Conservation (phyloP, 2,888 invertebrate species). For the Andrena flavipes region DNA sequence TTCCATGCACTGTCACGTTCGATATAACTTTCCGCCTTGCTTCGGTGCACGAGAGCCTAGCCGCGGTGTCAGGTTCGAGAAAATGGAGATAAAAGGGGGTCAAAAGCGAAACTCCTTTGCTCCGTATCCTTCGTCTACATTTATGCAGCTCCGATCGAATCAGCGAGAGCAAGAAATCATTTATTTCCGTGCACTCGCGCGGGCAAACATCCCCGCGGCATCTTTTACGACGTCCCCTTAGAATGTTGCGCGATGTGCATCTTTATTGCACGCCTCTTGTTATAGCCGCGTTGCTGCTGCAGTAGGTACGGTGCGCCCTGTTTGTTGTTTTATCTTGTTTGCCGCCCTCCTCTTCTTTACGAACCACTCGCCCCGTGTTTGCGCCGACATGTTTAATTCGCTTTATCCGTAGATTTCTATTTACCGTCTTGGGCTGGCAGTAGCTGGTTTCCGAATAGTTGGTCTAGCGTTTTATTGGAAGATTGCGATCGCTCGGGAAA, state of each 20-base stretch:
- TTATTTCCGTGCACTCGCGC: too few relatives aligned
- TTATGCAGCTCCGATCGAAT: too few relatives aligned
- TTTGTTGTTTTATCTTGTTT: slow-evolving; percentile 17
- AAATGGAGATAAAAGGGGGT: too few relatives aligned
- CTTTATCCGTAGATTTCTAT: not conserved
- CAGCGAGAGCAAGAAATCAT: too few relatives aligned
- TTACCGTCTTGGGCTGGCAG: not conserved
- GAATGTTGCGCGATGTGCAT: not conserved
- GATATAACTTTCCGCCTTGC: too few relatives aligned
- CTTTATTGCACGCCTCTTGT: not conserved
- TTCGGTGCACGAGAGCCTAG: too few relatives aligned
- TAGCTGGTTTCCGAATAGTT: not conserved
- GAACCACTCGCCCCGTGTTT: slow-evolving; percentile 17
- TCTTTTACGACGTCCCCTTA: not conserved
- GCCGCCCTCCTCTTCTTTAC: not conserved
- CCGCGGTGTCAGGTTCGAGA: too few relatives aligned
- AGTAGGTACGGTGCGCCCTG: not conserved
- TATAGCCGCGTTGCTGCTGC: not conserved
- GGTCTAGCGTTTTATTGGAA: not conserved
- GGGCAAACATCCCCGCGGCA: too few relatives aligned
- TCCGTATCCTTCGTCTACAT: too few relatives aligned
- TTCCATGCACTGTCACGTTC: too few relatives aligned
- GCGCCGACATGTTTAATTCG: slow-evolving; percentile 2
- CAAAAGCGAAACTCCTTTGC: too few relatives aligned
- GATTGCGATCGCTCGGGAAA: not conserved